phyloP scores from a whole-genome alignment of 2,113 vertebrate genomes.

The Prionailurus viverrinus region DNA sequence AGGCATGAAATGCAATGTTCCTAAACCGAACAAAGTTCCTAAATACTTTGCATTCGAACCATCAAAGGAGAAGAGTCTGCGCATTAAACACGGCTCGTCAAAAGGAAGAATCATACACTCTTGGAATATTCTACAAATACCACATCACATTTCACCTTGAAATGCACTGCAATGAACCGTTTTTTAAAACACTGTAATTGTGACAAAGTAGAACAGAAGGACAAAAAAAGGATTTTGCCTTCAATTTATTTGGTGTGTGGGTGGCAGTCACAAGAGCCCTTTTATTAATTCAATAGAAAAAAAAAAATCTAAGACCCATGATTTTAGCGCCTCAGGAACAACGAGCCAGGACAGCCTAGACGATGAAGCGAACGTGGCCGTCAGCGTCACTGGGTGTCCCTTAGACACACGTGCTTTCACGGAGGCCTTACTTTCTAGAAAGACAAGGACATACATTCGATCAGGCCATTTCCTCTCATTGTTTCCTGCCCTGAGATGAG shows the following conservation, averaged over 20 bases:
- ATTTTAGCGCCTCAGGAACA: rapidly evolving
- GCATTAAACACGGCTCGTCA: background rate
- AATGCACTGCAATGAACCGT: background rate
- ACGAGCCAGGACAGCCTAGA: background rate
- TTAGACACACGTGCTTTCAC: rapidly evolving
- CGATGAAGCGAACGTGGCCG: too few relatives aligned
- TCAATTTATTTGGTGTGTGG: too few relatives aligned
- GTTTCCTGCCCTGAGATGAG: background rate
- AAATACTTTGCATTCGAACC: background rate
- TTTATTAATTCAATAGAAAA: background rate
- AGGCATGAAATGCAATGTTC: background rate
- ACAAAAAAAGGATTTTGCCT: background rate
- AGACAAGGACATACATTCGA: rapidly evolving
- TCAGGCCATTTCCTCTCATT: background rate
- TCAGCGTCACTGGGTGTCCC: too few relatives aligned
- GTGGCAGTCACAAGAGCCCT: background rate
- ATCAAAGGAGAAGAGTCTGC: background rate
- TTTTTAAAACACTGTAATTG: background rate
- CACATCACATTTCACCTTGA: background rate
- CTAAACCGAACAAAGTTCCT: background rate
- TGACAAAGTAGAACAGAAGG: background rate
- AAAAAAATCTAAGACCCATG: background rate
- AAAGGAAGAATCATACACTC: background rate
- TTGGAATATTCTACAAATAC: background rate
- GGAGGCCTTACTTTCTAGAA: background rate